A percentile compares a stretch with the other conserved stretches of the same genome.
Evolutionary conservation across 2,888 invertebrate species (phyloP).

Genomic region (Bombylius major): DNA sequence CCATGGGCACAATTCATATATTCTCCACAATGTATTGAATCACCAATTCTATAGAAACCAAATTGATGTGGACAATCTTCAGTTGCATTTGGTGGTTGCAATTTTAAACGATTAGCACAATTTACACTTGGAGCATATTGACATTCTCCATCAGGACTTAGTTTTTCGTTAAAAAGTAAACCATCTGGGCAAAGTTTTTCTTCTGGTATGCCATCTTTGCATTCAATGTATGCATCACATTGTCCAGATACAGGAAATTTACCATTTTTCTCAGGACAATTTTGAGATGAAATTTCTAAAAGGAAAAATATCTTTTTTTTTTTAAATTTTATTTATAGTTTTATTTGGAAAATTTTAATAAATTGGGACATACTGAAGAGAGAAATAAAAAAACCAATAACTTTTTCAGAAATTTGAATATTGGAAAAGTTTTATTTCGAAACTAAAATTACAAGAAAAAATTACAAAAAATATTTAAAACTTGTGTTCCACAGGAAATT

Average conservation of each 20-base stretch:
- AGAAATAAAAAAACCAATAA: too few species aligned
- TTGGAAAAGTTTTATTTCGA: too few species aligned
- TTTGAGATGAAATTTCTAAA: conserved; percentile 19
- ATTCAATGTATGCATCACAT: conserved; percentile 63
- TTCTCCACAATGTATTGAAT: conserved; percentile 53
- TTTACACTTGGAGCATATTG: conserved; percentile 70
- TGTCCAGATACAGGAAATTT: conserved; percentile 53
- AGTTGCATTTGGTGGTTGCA: conserved; percentile 47
- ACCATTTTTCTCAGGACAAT: conserved; percentile 54
- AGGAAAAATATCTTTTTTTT: not conserved
- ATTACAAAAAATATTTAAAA: too few species aligned
- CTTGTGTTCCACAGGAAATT: not conserved
- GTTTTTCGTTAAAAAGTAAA: conserved; percentile 58
- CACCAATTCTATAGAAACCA: conserved; percentile 56
- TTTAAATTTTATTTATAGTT: not conserved
- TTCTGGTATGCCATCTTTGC: conserved; percentile 54
- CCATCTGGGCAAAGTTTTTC: conserved; percentile 74
- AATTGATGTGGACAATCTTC: conserved; percentile 54
- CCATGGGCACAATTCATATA: conserved; percentile 76
- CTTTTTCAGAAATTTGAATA: too few species aligned
- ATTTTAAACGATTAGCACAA: conserved; percentile 55
- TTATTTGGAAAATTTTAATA: too few species aligned
- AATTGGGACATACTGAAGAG: too few species aligned
- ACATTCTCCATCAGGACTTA: conserved; percentile 54
- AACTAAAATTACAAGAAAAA: too few species aligned